Base-by-base conservation (phyloP, 2,888 invertebrate species). In the Eurois occulta region DNA sequence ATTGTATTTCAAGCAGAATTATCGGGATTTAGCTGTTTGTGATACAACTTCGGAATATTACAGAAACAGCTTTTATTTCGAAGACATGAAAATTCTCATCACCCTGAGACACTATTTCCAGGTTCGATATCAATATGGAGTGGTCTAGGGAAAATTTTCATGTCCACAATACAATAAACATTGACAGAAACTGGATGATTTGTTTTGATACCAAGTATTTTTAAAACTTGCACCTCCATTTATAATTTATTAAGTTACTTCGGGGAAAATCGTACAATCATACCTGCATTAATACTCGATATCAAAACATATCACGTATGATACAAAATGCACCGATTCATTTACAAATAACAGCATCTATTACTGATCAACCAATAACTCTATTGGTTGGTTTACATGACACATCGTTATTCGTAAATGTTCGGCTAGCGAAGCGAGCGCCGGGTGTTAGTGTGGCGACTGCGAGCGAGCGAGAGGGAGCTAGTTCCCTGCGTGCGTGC, bases 391-490 rank as follows among this genome's bases (percentile, higher is more conserved):
- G 32, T 16, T 35, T 1, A n/a, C 13, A 18, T 65, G 70, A 58
- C n/a, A 52, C 35, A 60, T 77, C 78, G 75, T 80, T 77, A 83
- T 84, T 86, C 86, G 76, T 86, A 84, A 90, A 85, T 46, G 79
- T 84, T 78, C 65, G 78, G 78, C 71, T 66, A 84, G 91, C 90
- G 71, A 92, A 93, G 92, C 93, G 78, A 76, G 84, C 88, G 84
- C 85, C 80, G 65, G 55, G 78, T 81, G 92, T 92, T 92, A 93
- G 92, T 92, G 74, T 77, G 73, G 80, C 71, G 60, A 60, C 32
- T 60, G 41, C 67, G 88, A 87, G 89, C 88, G 87, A 87, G 88
- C 87, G 85, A 83, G 89, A 88, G 74, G 70, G 80, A 65, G 69
- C 73, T 60, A 84, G 62, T n/a, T 35, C 77, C 66, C 72, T 52